These are phyloP conservation scores for Lamellibrachia satsuma DNA, from an alignment of 2,888 invertebrate genomes.

Conservation along the genomic window DNA sequence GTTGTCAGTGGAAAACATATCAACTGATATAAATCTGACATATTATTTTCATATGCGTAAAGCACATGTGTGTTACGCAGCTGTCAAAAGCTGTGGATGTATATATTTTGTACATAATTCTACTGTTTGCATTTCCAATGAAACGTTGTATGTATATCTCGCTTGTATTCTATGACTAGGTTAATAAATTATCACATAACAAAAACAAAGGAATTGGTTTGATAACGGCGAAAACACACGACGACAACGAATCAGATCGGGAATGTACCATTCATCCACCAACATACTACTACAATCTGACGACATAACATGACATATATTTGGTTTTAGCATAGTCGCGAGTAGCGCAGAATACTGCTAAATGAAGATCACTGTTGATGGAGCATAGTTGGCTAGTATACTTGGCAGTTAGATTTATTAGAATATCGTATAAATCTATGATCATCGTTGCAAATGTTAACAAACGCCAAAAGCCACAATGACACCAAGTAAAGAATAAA, in stretches of 20 bases:
- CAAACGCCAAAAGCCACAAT: no score
- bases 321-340: no score
- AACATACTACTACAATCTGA: no score
- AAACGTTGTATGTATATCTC: neutral
- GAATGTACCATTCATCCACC: no score
- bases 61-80: neutral
- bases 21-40: neutral
- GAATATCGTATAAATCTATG: no score
- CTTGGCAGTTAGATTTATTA: no score
- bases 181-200: conserved; percentile 8
- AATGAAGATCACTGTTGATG: no score
- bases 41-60: neutral
- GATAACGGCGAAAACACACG: neutral
- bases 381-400: no score
- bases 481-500: no score
- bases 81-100: neutral
- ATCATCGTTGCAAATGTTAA: no score
- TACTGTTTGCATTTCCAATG: conserved; percentile 1
- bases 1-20: neutral
- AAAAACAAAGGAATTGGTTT: neutral
- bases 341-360: no score
- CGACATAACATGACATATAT: no score
- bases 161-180: neutral
- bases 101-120: conserved; percentile 6
- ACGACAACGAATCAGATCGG: neutral